A percentile compares a stretch with the other conserved stretches of the same genome.
Evolutionary conservation across 2,113 vertebrate genomes (phyloP).

Genomic region (Cygnus buccinator): DNA sequence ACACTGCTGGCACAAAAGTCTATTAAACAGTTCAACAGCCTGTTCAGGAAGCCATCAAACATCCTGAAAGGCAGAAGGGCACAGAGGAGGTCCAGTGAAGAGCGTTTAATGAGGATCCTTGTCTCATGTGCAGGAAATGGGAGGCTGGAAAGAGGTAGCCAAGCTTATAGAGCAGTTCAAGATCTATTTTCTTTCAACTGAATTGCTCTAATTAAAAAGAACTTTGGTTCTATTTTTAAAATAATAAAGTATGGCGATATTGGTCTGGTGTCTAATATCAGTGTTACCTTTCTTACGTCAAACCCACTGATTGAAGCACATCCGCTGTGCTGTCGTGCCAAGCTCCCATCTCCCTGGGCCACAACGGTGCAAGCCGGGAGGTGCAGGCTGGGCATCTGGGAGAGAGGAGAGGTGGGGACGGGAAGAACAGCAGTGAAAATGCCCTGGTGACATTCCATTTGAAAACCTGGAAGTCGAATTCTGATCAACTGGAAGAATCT

Average conservation of each 20-base stretch:
- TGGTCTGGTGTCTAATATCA: neutral
- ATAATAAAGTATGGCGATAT: fast-evolving
- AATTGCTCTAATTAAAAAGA: neutral
- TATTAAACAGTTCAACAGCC: neutral
- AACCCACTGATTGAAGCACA: neutral
- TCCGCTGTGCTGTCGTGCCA: neutral
- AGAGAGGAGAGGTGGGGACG: neutral
- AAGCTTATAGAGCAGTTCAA: neutral
- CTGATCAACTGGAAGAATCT: neutral
- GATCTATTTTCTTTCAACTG: neutral
- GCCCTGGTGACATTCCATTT: neutral
- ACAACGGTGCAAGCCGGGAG: neutral
- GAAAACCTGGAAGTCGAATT: neutral
- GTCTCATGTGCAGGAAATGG: neutral
- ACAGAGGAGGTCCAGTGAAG: neutral
- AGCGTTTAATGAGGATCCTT: neutral
- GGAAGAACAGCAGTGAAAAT: neutral
- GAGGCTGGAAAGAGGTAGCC: neutral
- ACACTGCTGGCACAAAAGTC: neutral
- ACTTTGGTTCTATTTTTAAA: neutral
- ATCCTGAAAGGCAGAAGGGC: neutral
- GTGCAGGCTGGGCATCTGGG: neutral
- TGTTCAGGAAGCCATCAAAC: neutral
- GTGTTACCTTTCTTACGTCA: neutral
- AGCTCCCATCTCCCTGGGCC: neutral